phyloP scores from a whole-genome alignment of 2,113 vertebrate genomes.

The Leptosomus discolor region DNA sequence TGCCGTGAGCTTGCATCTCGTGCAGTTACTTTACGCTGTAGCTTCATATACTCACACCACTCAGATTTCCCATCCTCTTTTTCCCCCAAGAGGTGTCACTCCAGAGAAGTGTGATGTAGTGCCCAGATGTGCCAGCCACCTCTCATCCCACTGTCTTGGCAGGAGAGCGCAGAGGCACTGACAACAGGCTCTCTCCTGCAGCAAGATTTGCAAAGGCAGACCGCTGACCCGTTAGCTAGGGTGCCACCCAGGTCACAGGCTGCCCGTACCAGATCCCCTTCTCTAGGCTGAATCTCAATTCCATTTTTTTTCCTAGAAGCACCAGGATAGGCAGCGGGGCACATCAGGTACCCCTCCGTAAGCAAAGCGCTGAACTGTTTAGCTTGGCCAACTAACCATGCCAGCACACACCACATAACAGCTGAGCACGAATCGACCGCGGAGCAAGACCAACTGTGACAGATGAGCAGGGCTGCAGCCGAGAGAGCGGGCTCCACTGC shows the following conservation, averaged over 20 bases:
- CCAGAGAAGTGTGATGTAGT: fast-evolving
- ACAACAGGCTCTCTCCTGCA: not conserved
- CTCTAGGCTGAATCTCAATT: not conserved
- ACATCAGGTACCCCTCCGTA: fast-evolving
- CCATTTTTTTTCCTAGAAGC: not conserved
- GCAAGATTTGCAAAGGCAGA: not conserved
- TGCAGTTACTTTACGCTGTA: fast-evolving
- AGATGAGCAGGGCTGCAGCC: not conserved
- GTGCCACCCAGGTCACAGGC: not conserved
- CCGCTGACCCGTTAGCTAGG: fast-evolving
- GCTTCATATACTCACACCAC: fast-evolving
- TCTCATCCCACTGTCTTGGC: not conserved
- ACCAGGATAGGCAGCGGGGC: not conserved
- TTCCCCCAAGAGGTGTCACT: not conserved
- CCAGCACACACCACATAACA: not conserved
- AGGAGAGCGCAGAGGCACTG: not conserved
- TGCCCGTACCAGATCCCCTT: not conserved
- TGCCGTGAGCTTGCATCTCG: not conserved
- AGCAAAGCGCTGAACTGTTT: not conserved
- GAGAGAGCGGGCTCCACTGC: not conserved
- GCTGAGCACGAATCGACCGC: fast-evolving
- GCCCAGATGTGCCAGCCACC: not conserved
- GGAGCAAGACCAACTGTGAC: not conserved
- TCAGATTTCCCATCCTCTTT: not conserved
- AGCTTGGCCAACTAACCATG: not conserved